Base-by-base conservation (phyloP, 2,888 invertebrate genomes). In the Arctia plantaginis region DNA sequence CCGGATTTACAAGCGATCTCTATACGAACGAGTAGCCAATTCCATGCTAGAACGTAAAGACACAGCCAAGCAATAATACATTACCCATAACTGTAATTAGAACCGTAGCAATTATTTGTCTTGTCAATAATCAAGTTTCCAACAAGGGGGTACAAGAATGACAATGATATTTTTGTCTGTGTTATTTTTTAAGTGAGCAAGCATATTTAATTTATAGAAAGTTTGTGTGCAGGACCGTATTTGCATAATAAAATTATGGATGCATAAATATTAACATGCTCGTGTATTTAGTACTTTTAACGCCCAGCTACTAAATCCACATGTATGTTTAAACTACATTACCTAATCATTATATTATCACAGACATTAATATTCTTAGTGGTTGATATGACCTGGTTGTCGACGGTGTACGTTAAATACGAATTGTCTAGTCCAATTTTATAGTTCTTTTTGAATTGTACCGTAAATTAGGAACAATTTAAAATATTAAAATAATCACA, bases 1-100 rank as follows among this genome's bases (percentile, higher is more conserved):
- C 0, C 89, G 95, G 44, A 95, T 95, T 78, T 95, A 94, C 89
- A 95, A 95, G 80, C 89, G 95, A n/a, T 93, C 95, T 2, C 79
- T 94, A 27, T 95, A 90, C 84, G 88, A 94, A 73, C 87, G 91
- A 80, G 91, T 95, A 20, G 87, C 93, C 33, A 89, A 90, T 64
- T 85, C 91, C 0, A 80, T 95, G 77, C 84, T 95, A 41, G 89
- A 92, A 69, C 87, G 90, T 67, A 89, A 88, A 69, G 84, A 85
- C 77, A 79, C 80, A 69, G 76, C 76, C 27, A 88, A 89, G 78
- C 80, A 89, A 65, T 90, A 88, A 83, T 78, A 67, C 65, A 68
- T 33, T 33, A 69, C 69, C 47, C 68, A 77, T 73, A 47, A 35
- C 76, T 75, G 66, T 76, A 75, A 74, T 66, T 76, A 77, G 75